Base-by-base conservation (phyloP, 2,888 invertebrate genomes). In the Augochlorella aurata region DNA sequence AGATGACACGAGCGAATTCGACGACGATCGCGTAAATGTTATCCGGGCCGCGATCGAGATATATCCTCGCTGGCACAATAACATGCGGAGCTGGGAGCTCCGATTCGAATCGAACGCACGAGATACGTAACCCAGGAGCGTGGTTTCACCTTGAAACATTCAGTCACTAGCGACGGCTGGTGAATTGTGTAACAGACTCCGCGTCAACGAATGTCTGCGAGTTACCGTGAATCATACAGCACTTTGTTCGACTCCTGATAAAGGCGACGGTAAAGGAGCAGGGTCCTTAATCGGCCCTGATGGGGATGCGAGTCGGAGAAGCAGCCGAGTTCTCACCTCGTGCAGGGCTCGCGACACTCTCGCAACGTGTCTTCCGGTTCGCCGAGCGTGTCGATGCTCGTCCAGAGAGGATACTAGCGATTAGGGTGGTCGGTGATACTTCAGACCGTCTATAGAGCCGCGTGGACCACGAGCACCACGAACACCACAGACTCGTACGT, bases 391-490 rank as follows among this genome's bases (percentile, higher is more conserved):
- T 14, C 68, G 75, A 68, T 69, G n/a, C 58, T 61, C 58, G 47
- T 18, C 24, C 50, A 44, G 21, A 74, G 69, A 8, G 73, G 58
- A 24, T 24, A 68, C 18, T 21, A 73, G 61, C 58, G 75, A 81
- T 45, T 61, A 63, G 54, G 71, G 45, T 38, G 74, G 71, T 77
- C 14, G 73, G 47, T 24, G 68, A 74, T 71, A 67, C 72, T 79
- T 61, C 44, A 61, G 61, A 81, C 68, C 70, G 70, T 73, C 74
- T 67, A 76, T 81, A 83, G 75, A 86, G 85, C 86, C 89, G 89
- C 90, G 90, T 89, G 90, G 83, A 81, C 79, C 85, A 73, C 84
- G 83, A 86, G 78, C 86, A 85, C 86, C 88, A 84, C 89, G 88
- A 88, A 85, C 88, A 88, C 82, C 87, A 83, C 87, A 81, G 82